phyloP scores from a whole-genome alignment of 2,888 invertebrate species.

The Tortricodes alternella region DNA sequence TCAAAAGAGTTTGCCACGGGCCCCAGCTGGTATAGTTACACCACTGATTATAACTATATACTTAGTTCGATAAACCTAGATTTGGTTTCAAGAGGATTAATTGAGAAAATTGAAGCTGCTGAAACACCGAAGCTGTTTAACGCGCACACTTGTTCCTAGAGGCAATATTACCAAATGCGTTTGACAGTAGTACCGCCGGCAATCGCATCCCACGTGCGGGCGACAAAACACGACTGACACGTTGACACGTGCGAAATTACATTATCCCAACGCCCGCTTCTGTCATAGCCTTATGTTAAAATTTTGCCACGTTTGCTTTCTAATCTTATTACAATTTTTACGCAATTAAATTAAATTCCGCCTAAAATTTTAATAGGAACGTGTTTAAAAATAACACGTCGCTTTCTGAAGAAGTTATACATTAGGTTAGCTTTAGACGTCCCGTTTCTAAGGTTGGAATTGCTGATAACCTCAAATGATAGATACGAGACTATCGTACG shows the following conservation, averaged over 20 bases:
- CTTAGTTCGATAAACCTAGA: no score
- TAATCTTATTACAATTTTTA: slow-evolving; percentile 7
- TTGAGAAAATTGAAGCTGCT: no score
- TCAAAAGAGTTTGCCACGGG: no score
- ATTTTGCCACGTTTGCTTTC: slow-evolving; percentile 30
- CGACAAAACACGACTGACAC: slow-evolving; percentile 50
- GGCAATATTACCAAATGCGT: background rate
- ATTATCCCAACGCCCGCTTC: slow-evolving; percentile 42
- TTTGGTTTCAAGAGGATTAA: no score
- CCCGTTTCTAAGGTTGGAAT: no score
- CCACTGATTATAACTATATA: no score
- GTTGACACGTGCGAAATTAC: slow-evolving; percentile 70
- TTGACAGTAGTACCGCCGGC: slow-evolving; percentile 7
- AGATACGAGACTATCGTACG: no score
- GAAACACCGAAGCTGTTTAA: background rate
- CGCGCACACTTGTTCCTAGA: background rate
- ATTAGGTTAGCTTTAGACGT: no score
- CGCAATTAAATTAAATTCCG: background rate
- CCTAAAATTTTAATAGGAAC: background rate
- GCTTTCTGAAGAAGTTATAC: no score
- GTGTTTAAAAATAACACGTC: no score
- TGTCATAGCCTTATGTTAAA: slow-evolving; percentile 37
- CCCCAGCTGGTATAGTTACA: no score
- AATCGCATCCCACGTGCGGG: slow-evolving; percentile 38
- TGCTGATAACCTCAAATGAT: no score